Base-by-base conservation (phyloP, 1,140 invertebrate genomes). In the Acromyrmex heyeri region DNA sequence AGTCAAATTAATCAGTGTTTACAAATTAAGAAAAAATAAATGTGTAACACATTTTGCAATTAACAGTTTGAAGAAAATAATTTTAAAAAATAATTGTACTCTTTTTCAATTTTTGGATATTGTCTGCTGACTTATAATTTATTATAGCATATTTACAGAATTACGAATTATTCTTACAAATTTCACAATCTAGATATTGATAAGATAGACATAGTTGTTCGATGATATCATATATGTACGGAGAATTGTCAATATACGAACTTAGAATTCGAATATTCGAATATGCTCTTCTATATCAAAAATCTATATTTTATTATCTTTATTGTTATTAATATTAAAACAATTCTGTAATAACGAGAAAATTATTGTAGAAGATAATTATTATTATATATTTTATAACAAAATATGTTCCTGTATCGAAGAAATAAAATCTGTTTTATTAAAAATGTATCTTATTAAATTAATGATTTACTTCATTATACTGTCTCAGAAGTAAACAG, bases 131-230 rank as follows among this genome's bases (percentile, higher is more conserved):
- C n/a, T 50, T 21, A 21, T 38, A 44, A 73, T n/a, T 83, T 24
- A 34, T 14, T 64, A 24, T 30, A n/a, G n/a, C 38, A 18, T 59
- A 62, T 38, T 69, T 59, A 53, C 14, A 67, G 78, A 24, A 44
- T 44, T 24, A n/a, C 53, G 34, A 27, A 16, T 79, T 59, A 67
- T 81, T 82, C 24, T 59, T 30, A 69, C 30, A 16, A 53, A 16
- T 10, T 65, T n/a, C 3, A 65, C 16, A 38, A 8, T 55, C 48
- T 67, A 50, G 18, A 48, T 78, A 85, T 61, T 38, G 85, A 86
- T 86, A 81, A 86, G 85, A 81, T 86, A 86, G 27, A 81, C 62
- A 67, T 73, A 44, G 24, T 82, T 78, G 78, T 85, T 30, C 62
- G 55, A 57, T 86, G 38, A 86, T 59, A 69, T 81, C 34, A 81